Base-by-base conservation (phyloP, 2,113 vertebrate genomes). In the Oryzias celebensis region DNA sequence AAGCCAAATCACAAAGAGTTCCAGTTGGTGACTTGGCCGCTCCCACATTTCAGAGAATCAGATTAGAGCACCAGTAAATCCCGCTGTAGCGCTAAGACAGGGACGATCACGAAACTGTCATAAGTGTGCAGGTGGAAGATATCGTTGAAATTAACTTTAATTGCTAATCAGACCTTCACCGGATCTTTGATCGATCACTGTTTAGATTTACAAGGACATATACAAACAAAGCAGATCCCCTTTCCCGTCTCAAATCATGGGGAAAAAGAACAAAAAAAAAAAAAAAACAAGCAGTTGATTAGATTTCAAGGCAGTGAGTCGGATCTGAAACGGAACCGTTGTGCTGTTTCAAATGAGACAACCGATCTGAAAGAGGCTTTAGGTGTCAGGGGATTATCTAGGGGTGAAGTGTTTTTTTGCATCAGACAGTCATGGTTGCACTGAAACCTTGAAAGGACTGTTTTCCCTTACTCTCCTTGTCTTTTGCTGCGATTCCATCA, bases 281-380 rank as follows among this genome's bases (percentile, higher is more conserved):
- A 36, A 17, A 36, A 36, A 36, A 36, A 28, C 4, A 59, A 26
- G 14, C 5, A 18, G 73, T 58, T 86, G 74, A 82, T 83, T 79
- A 50, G 48, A 18, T 54, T 65, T 64, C 53, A 56, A 57, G 52
- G 55, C 65, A 77, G 78, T 58, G 76, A 70, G 15, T 59, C 45
- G 0, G 65, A 65, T 58, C 36, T 68, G 68, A 71, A 78, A 80
- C 71, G 67, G 58, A 58, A 64, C 20, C 13, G 0, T 77, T 51
- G n/a, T 68, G 52, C 62, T 84, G 80, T 85, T 83, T 86, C 68
- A 20, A 28, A 36, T 14, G 26, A 20, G n/a, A 76, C 41, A 81
- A 78, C 75, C 72, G 73, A 62, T 74, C 24, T 60, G n/a, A 22
- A 57, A 16, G 16, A 23, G 41, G 1, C 23, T 65, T 55, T 15